Evolutionary conservation across 2,113 vertebrate genomes (phyloP).

Genomic region (Pluvianellus socialis): DNA sequence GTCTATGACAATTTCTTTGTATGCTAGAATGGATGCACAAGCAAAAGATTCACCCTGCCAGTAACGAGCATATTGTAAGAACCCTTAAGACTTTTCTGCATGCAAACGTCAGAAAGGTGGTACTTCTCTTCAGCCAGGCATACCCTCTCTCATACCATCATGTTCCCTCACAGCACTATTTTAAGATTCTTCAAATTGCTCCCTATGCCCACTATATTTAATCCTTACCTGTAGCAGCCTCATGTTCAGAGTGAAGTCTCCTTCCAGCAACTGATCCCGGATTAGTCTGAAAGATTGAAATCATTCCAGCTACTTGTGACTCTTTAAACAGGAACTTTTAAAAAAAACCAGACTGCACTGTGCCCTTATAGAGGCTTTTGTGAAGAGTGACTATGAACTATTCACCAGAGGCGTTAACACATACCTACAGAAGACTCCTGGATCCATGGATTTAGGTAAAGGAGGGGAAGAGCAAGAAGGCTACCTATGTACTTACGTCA

Average conservation of each 20-base stretch:
- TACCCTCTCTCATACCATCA: background rate
- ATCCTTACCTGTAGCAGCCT: constrained; percentile 90
- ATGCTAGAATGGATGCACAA: background rate
- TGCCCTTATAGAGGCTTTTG: background rate
- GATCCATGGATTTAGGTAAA: background rate
- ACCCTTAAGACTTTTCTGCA: background rate
- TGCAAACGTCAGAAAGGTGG: background rate
- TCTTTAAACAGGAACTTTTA: background rate
- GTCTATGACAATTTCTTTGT: background rate
- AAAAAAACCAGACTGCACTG: background rate
- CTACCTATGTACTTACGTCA: constrained; percentile 81
- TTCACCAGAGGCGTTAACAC: background rate
- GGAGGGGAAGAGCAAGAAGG: background rate
- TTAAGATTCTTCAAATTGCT: background rate
- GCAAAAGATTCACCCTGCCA: background rate
- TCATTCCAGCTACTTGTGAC: background rate
- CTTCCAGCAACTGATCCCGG: constrained; percentile 87
- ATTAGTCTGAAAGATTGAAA: constrained; percentile 82
- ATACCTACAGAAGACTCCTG: background rate
- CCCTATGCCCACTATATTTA: background rate
- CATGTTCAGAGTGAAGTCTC: constrained; percentile 97
- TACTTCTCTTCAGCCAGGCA: background rate
- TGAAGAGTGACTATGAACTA: background rate
- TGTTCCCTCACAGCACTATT: background rate
- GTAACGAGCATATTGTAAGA: background rate